Base-by-base conservation (phyloP, 2,797 vertebrate genomes). In the Coregonus suidteri region DNA sequence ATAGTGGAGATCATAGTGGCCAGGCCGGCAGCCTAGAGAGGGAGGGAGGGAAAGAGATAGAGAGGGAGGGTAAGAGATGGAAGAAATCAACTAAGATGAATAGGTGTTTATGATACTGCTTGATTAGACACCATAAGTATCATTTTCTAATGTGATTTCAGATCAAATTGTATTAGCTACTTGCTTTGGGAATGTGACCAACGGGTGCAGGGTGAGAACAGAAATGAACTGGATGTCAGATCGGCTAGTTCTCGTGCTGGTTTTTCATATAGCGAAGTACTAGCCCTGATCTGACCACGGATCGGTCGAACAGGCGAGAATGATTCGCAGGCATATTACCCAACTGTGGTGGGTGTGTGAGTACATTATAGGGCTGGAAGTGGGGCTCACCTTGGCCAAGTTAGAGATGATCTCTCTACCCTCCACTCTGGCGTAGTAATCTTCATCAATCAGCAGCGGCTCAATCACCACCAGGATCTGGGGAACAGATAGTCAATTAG, bases 1-100 rank as follows among this genome's bases (percentile, higher is more conserved):
- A 99, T 99, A 0, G 98, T 99, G 77, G 98, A 99, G 83, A 99
- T 99, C 98, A 99, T 99, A 0, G 98, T 99, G n/a, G 98, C 98
- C 93, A 99, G 92, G 78, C 98, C 98, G 6, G 98, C 98, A 88
- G 98, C 98, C 98, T 99, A 83, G 18, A 81, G 30, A 53, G 37
- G 25, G 3, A 6, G 4, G 77, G 5, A 7, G 30, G 34, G 16
- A 1, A 25, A 25, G 25, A n/a, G 25, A 25, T 25, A 53, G 37
- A n/a, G 3, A 6, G 4, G 77, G 5, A 7, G 20, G 25, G 11
- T n/a, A 25, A 25, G 25, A 25, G 25, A 25, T 25, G 25, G 25
- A 30, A 65, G 62, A 30, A 25, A 65, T 20, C 20, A 25, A 65
- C 20, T 16, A n/a, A 59, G 56, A 65, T 37, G 6, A 37, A 68